These are phyloP conservation scores for Caranx ignobilis DNA, from an alignment of 2,113 vertebrate genomes.

Conservation along the genomic window DNA sequence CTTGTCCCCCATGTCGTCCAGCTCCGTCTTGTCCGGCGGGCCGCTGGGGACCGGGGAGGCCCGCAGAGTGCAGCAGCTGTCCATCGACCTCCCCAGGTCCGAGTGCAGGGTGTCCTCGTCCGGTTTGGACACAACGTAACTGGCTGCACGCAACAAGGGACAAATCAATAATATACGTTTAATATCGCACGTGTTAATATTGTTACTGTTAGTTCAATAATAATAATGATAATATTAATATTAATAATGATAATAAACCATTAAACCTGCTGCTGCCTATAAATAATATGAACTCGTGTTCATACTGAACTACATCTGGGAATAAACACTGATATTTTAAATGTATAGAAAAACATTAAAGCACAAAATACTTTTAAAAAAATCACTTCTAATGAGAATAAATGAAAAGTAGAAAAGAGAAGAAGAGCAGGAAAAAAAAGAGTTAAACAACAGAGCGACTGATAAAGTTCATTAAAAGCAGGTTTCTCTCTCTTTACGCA, in stretches of 20 bases:
- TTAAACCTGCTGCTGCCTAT: background rate
- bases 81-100: conserved; percentile 88
- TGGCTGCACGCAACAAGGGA: conserved; percentile 73
- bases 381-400: background rate
- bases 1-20: conserved; percentile 93
- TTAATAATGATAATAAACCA: no score
- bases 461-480: background rate
- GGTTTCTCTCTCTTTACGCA: conserved; percentile 75
- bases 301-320: background rate
- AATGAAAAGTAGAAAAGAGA: background rate
- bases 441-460: no score
- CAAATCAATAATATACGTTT: background rate
- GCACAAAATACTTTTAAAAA: background rate
- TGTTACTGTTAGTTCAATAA: background rate
- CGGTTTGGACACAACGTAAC: conserved; percentile 89
- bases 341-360: background rate
- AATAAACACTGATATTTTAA: background rate
- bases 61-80: conserved; percentile 89
- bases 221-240: no score
- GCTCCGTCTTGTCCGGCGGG: conserved; percentile 88
- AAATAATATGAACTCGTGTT: background rate
- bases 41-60: conserved; percentile 88
- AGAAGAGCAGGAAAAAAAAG: background rate
- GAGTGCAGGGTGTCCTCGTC: conserved; percentile 90
- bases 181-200: rapidly evolving